phyloP scores from a whole-genome alignment of 2,797 vertebrate genomes.

The Sorex maritimensis region DNA sequence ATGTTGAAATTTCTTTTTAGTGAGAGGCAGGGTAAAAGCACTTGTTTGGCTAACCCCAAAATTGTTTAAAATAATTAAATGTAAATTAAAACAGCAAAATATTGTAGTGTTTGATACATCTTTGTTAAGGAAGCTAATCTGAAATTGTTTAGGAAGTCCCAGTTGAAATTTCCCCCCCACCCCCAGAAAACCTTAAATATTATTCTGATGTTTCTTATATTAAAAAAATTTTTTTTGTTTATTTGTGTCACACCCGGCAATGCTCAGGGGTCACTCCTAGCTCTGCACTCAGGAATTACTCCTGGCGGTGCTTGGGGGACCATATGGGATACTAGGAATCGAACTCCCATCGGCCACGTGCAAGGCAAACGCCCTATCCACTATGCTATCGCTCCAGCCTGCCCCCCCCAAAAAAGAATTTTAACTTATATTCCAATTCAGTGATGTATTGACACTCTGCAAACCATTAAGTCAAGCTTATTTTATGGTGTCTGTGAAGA shows the following conservation, averaged over 20 bases:
- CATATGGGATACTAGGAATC: too few relatives aligned
- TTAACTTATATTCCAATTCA: slow-evolving; percentile 66
- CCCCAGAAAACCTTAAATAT: slow-evolving; percentile 20
- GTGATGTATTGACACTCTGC: slow-evolving; percentile 63
- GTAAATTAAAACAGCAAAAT: slow-evolving; percentile 38
- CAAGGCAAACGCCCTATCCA: too few relatives aligned
- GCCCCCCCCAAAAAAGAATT: background rate
- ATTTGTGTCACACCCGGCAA: too few relatives aligned
- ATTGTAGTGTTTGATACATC: slow-evolving; percentile 49
- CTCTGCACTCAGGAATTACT: too few relatives aligned
- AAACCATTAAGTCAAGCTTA: slow-evolving; percentile 67
- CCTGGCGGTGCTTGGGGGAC: too few relatives aligned
- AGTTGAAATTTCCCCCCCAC: background rate
- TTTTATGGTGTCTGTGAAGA: slow-evolving; percentile 72
- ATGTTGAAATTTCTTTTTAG: slow-evolving; percentile 65
- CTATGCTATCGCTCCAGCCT: too few relatives aligned
- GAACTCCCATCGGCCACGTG: too few relatives aligned
- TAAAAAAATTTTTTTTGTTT: slow-evolving; percentile 44
- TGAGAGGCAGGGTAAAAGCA: slow-evolving; percentile 39
- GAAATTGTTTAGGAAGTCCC: slow-evolving; percentile 53
- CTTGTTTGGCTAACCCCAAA: slow-evolving; percentile 35
- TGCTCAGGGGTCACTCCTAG: too few relatives aligned
- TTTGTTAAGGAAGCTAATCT: slow-evolving; percentile 47
- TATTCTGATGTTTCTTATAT: slow-evolving; percentile 62
- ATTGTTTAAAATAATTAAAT: slow-evolving; percentile 69